A percentile compares a stretch with the other conserved stretches of the same genome.
phyloP scores from a whole-genome alignment of 2,888 invertebrate genomes.

The Eupithecia subumbrata region DNA sequence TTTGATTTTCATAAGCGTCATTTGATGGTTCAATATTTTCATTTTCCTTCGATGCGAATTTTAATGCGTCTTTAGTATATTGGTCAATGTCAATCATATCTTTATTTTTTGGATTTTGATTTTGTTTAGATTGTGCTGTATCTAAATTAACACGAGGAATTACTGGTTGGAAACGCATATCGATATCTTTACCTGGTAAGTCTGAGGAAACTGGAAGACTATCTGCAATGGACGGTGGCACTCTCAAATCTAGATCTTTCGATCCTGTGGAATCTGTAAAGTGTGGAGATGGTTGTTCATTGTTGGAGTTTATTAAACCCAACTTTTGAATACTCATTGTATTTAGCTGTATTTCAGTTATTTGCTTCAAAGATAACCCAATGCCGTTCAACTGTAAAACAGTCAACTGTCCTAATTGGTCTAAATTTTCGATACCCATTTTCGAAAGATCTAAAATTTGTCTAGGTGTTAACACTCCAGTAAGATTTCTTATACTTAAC shows the following conservation, averaged over 20 bases:
- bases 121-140: constrained; percentile 50
- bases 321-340: constrained; percentile 84
- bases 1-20: constrained; percentile 68
- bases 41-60: constrained; percentile 78
- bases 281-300: constrained; percentile 59
- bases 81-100: constrained; percentile 82
- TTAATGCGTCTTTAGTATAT: constrained; percentile 81
- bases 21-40: constrained; percentile 77
- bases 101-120: constrained; percentile 61
- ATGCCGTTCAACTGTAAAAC: constrained; percentile 85
- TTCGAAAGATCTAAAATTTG: constrained; percentile 85
- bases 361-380: constrained; percentile 84
- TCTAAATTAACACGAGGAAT: constrained; percentile 55
- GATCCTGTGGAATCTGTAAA: constrained; percentile 56
- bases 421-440: constrained; percentile 85
- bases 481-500: constrained; percentile 83
- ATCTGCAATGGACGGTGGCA: constrained; percentile 68
- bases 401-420: constrained; percentile 85
- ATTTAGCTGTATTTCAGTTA: constrained; percentile 85
- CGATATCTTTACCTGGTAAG: constrained; percentile 75
- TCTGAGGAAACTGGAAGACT: constrained; percentile 60
- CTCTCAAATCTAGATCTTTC: constrained; percentile 79
- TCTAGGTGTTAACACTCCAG: constrained; percentile 81
- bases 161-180: constrained; percentile 77
- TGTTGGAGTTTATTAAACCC: constrained; percentile 72